These are phyloP conservation scores for Cryptophagus acutangulus DNA, from an alignment of 2,888 invertebrate species.

Conservation along the genomic window DNA sequence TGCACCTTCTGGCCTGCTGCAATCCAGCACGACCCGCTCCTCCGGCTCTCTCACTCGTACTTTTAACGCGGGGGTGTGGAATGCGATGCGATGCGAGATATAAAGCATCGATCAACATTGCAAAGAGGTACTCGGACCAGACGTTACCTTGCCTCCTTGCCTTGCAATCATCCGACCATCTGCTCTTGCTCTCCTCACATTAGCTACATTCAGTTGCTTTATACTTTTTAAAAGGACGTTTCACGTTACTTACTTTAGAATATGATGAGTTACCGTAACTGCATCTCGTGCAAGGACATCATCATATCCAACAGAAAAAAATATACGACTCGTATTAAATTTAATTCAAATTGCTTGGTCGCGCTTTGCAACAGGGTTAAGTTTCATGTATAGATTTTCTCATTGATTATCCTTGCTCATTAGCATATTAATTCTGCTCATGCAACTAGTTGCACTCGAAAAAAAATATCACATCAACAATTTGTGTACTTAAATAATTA, in stretches of 20 bases:
- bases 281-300: too few species aligned
- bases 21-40: background rate
- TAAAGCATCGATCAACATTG: slow-evolving; percentile 14
- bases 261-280: background rate
- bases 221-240: slow-evolving; percentile 14
- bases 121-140: slow-evolving; percentile 10
- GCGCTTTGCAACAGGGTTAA: too few species aligned
- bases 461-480: too few species aligned
- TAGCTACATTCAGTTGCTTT: slow-evolving; percentile 15
- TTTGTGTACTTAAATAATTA: too few species aligned
- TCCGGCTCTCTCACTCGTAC: too few species aligned
- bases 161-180: slow-evolving; percentile 11
- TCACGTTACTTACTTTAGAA: background rate
- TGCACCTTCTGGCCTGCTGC: slow-evolving; percentile 1
- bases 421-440: too few species aligned
- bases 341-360: background rate
- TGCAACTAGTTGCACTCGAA: too few species aligned
- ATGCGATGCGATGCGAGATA: too few species aligned
- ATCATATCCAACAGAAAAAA: background rate
- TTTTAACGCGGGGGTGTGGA: slow-evolving; percentile 6
- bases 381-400: too few species aligned
- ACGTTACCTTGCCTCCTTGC: too few species aligned
- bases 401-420: too few species aligned
- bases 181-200: too few species aligned
- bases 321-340: background rate